A percentile compares a stretch with the other conserved stretches of the same genome.
These are phyloP conservation scores for Neria commutata DNA, from an alignment of 2,888 invertebrate genomes.

Conservation along the genomic window DNA sequence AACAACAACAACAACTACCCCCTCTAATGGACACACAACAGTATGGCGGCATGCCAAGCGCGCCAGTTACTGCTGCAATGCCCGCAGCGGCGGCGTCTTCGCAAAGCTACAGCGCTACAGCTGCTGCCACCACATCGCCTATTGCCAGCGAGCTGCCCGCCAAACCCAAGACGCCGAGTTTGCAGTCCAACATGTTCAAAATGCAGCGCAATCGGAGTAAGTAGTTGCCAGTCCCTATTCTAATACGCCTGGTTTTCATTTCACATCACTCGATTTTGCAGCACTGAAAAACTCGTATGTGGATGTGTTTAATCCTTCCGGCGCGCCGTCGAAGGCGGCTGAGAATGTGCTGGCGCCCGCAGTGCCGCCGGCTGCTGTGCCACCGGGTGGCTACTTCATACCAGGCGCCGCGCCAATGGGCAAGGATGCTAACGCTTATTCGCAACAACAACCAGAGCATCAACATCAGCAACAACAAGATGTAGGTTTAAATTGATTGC, in stretches of 20 bases:
- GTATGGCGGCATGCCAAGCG: not conserved
- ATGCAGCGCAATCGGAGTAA: constrained; percentile 78
- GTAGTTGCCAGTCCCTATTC: constrained; percentile 52
- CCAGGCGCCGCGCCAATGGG: constrained; percentile 42
- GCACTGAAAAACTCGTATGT: constrained; percentile 86
- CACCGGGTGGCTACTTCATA: constrained; percentile 58
- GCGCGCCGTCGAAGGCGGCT: constrained; percentile 58
- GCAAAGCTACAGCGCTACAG: constrained; percentile 16
- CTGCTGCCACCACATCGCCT: constrained; percentile 7
- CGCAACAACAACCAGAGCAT: not conserved
- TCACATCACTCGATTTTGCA: constrained; percentile 57
- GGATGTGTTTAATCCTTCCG: constrained; percentile 83
- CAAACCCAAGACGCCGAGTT: constrained; percentile 52
- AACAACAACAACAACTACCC: constrained; percentile 28
- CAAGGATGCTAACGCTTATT: not conserved
- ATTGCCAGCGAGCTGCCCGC: constrained; percentile 26
- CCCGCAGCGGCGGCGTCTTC: constrained; percentile 16
- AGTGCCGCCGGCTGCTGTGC: constrained; percentile 57
- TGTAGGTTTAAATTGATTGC: not conserved
- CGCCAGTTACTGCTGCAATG: constrained; percentile 5
- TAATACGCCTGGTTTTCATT: not conserved
- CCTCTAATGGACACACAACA: constrained; percentile 15
- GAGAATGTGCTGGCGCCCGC: constrained; percentile 59
- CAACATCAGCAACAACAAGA: not conserved
- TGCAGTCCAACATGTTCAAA: constrained; percentile 77